phyloP scores from a whole-genome alignment of 2,888 invertebrate species.

The Rhimphoctona megacephalus region DNA sequence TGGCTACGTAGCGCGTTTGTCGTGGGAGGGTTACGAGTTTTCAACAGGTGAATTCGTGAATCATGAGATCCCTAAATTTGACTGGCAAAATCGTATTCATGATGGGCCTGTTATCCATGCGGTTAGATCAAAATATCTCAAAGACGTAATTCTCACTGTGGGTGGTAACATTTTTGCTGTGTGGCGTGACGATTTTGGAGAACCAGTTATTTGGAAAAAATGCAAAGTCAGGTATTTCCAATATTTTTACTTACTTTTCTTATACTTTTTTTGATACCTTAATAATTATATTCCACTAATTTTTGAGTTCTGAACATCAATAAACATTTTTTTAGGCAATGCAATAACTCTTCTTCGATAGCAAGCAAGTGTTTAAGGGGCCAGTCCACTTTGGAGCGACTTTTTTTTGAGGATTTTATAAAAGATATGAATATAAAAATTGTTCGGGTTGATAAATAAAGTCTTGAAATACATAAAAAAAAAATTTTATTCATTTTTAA shows the following conservation, averaged over 20 bases:
- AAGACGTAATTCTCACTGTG: conserved; percentile 88
- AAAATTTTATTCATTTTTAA: no score
- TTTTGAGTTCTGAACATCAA: neutral
- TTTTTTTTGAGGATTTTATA: no score
- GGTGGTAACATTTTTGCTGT: conserved; percentile 91
- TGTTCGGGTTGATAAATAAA: no score
- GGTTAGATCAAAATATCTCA: conserved; percentile 88
- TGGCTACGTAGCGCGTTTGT: conserved; percentile 85
- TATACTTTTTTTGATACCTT: neutral
- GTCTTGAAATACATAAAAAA: no score
- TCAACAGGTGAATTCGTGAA: conserved; percentile 88
- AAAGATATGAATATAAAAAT: no score
- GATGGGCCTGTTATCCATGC: conserved; percentile 89
- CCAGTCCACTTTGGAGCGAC: no score
- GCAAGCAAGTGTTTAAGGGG: neutral
- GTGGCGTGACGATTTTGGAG: conserved; percentile 89
- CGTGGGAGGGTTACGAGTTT: conserved; percentile 90
- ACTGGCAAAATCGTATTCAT: conserved; percentile 87
- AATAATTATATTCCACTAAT: neutral
- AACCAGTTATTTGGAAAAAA: conserved; percentile 90
- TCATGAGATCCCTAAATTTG: conserved; percentile 86
- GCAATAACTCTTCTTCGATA: neutral
- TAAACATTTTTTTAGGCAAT: neutral
- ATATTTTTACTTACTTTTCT: neutral
- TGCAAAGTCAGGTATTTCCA: conserved; percentile 82